Conservation (phyloP, 2,113 vertebrate genomes). For the Ciconia maguari region DNA sequence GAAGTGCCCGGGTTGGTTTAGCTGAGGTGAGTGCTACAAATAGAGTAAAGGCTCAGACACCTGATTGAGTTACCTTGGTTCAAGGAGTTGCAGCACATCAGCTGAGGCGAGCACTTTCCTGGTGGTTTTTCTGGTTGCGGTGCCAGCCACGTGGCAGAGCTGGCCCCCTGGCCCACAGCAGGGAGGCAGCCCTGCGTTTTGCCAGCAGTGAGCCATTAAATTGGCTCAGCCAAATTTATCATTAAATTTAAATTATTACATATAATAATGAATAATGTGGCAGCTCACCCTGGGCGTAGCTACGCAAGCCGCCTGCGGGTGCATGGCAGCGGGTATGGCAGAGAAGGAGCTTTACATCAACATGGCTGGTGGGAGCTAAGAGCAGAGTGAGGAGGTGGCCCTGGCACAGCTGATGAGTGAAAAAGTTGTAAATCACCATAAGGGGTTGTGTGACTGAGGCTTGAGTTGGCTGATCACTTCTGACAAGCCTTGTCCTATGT, state of each 20-base stretch:
- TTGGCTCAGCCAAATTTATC: neutral
- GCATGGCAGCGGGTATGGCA: neutral
- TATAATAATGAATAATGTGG: neutral
- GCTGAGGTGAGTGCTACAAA: neutral
- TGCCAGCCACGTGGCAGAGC: neutral
- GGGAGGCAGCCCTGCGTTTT: neutral
- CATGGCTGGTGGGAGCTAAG: neutral
- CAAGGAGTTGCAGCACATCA: neutral
- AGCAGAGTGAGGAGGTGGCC: neutral
- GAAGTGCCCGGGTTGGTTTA: neutral
- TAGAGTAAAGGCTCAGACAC: neutral
- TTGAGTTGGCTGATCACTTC: neutral
- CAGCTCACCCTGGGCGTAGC: accelerated
- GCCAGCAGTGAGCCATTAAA: neutral
- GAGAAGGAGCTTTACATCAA: neutral
- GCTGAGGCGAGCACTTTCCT: neutral
- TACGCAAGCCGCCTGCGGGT: accelerated
- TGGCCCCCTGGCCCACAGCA: neutral
- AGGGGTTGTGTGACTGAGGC: neutral
- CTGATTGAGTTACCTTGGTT: neutral
- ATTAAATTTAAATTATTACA: neutral
- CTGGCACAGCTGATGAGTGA: neutral
- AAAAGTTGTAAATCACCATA: neutral
- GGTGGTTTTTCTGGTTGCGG: neutral
- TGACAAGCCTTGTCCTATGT: neutral